Conservation (phyloP, 2,888 invertebrate genomes). For the Trachelus stipa region DNA sequence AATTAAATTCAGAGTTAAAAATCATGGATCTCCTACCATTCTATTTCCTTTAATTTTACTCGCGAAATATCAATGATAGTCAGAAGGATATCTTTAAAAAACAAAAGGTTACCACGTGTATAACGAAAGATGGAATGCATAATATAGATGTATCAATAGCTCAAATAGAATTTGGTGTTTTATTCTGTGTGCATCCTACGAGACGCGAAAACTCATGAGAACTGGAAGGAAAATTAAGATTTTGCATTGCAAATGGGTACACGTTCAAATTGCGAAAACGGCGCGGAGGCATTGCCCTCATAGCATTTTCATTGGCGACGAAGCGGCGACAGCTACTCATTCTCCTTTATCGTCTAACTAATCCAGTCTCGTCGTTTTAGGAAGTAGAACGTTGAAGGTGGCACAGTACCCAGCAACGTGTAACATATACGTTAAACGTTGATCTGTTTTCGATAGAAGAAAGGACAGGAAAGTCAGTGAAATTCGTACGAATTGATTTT, state of each 20-base stretch:
- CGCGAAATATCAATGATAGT: not conserved
- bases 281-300: slow-evolving; percentile 17
- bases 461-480: not conserved
- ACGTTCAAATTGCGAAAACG: slow-evolving; percentile 37
- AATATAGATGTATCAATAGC: not conserved
- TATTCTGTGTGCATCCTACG: not conserved
- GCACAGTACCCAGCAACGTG: not conserved
- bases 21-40: not conserved
- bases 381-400: not conserved
- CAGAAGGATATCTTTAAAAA: not conserved
- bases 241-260: slow-evolving; percentile 41
- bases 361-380: not conserved
- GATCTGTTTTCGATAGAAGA: not conserved
- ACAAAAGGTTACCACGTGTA: not conserved
- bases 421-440: not conserved
- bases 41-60: not conserved
- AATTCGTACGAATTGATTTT: not conserved
- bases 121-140: not conserved
- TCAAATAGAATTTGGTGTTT: not conserved
- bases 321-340: not conserved
- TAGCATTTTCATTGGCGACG: not conserved
- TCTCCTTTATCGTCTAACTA: not conserved
- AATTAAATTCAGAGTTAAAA: not conserved
- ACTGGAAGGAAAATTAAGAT: slow-evolving; percentile 26
- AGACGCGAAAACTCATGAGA: slow-evolving; percentile 9